phyloP scores from a whole-genome alignment of 2,113 vertebrate species.

The Periophthalmodon schlosseri region DNA sequence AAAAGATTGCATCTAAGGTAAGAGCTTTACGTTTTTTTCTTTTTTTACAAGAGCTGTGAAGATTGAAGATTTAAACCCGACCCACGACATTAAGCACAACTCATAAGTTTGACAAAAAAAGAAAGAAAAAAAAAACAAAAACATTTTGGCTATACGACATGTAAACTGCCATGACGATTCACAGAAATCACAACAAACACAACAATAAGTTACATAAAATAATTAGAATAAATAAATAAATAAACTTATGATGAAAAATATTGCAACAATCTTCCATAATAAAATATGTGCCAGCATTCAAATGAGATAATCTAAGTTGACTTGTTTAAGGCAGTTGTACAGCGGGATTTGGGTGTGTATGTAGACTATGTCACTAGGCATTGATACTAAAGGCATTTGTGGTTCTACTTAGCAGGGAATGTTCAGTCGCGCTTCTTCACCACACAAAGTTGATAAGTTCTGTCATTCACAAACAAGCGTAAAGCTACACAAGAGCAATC shows the following conservation, averaged over 20 bases:
- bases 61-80: conserved; percentile 81
- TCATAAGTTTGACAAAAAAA: conserved; percentile 63
- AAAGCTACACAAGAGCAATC: conserved; percentile 86
- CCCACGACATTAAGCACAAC: conserved; percentile 77
- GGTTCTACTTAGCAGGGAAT: conserved; percentile 90
- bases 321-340: conserved; percentile 95
- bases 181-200: conserved; percentile 81
- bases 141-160: conserved; percentile 85
- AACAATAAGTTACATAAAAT: conserved; percentile 91
- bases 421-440: conserved; percentile 77
- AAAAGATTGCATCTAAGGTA: conserved; percentile 99
- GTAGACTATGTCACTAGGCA: conserved; percentile 68
- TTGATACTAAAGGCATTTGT: conserved; percentile 94
- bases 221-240: conserved; percentile 99
- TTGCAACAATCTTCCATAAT: conserved; percentile 88
- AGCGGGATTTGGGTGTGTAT: conserved; percentile 84
- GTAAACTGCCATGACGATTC: conserved; percentile 86
- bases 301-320: conserved; percentile 79
- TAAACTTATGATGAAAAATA: conserved; percentile 91
- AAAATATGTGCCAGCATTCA: conserved; percentile 82
- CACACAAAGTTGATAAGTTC: conserved; percentile 78
- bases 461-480: conserved; percentile 87
- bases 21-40: conserved; percentile 85
- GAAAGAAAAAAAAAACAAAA: conserved; percentile 11
- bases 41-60: conserved; percentile 78